Conservation (phyloP, 2,888 invertebrate genomes). For the Panopea generosa region DNA sequence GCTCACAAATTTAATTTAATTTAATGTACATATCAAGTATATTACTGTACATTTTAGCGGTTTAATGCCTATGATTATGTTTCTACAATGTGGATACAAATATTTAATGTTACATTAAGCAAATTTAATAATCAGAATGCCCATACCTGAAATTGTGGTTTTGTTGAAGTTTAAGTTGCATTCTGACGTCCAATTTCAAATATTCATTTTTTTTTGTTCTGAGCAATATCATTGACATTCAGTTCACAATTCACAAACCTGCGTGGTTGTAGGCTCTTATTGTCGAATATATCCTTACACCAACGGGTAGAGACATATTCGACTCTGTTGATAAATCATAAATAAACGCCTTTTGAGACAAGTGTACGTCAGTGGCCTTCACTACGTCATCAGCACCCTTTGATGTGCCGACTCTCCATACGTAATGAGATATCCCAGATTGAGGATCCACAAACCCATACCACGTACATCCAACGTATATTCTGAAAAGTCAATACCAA, state of each 20-base stretch:
- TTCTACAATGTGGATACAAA: no score
- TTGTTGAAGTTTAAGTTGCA: no score
- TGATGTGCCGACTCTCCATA: conserved; percentile 64
- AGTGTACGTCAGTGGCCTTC: conserved; percentile 31
- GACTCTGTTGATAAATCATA: conserved; percentile 7
- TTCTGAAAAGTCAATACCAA: conserved; percentile 53
- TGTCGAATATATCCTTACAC: conserved; percentile 51
- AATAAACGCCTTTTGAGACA: conserved; percentile 21
- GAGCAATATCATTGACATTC: no score
- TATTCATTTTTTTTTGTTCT: no score
- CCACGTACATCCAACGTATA: conserved; percentile 63
- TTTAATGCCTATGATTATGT: no score
- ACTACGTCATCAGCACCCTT: conserved; percentile 56
- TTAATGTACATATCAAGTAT: no score
- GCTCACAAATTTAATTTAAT: no score
- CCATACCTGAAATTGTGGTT: no score
- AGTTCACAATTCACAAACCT: conserved; percentile 40
- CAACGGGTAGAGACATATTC: conserved; percentile 27
- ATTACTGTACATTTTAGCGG: no score
- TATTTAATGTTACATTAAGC: no score
- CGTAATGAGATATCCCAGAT: conserved; percentile 65
- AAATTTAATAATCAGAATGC: no score
- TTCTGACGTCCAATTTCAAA: no score
- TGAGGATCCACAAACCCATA: conserved; percentile 69
- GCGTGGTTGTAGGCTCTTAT: conserved; percentile 66